Conservation (phyloP, 2,888 invertebrate species). For the Lasioglossum leucozonium region DNA sequence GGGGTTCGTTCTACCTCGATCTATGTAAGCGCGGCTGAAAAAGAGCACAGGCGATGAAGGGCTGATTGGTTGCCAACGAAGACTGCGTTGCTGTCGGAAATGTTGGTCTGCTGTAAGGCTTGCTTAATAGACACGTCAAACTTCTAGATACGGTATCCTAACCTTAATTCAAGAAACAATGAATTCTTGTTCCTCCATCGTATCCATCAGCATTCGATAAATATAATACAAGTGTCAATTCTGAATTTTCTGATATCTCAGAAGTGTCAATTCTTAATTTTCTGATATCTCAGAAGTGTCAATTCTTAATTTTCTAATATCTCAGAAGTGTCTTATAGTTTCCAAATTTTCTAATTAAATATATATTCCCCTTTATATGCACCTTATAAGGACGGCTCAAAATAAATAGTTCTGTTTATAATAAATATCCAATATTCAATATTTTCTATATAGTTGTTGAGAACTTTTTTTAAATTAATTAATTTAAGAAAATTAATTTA, state of each 20-base stretch:
- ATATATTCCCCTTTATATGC: background rate
- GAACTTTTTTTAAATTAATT: too few relatives aligned
- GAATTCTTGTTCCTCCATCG: background rate
- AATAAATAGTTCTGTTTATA: too few relatives aligned
- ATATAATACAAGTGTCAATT: background rate
- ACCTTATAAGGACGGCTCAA: background rate
- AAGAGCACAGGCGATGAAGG: slow-evolving; percentile 23
- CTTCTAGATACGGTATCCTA: slow-evolving; percentile 68
- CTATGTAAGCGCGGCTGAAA: slow-evolving; percentile 19
- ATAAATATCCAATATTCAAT: too few relatives aligned
- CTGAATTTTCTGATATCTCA: background rate
- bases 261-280: too few relatives aligned
- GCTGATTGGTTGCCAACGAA: slow-evolving; percentile 49
- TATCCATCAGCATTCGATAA: background rate
- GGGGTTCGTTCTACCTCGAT: slow-evolving; percentile 28
- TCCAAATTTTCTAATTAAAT: background rate
- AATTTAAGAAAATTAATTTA: too few relatives aligned
- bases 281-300: too few relatives aligned
- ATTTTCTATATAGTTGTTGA: too few relatives aligned
- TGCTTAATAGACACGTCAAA: slow-evolving; percentile 75
- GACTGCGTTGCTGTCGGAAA: slow-evolving; percentile 65
- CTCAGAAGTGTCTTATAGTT: background rate
- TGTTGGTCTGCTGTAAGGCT: slow-evolving; percentile 51
- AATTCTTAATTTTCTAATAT: too few relatives aligned
- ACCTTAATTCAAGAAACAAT: slow-evolving; percentile 14